phyloP scores from a whole-genome alignment of 1,140 invertebrate genomes.

The Drosophila sucinea region DNA sequence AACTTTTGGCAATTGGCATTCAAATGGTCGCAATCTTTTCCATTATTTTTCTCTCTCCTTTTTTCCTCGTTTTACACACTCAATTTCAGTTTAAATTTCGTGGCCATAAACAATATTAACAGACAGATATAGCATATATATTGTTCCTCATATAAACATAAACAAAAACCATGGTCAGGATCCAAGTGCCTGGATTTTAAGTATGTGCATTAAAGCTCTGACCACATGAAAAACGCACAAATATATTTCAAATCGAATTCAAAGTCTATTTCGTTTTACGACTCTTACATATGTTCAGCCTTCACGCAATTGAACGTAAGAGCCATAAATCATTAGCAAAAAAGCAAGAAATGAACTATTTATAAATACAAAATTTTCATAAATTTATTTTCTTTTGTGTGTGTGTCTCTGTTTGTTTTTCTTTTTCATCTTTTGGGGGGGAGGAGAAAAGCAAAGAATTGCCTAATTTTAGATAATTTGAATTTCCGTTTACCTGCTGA shows the following conservation, averaged over 20 bases:
- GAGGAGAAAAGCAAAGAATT: not conserved
- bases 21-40: not conserved
- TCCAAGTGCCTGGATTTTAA: not conserved
- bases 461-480: conserved; percentile 26
- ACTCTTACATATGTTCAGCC: conserved; percentile 7
- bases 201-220: not conserved
- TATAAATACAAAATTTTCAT: conserved; percentile 7
- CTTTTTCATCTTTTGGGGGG: not conserved
- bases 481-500: conserved; percentile 5
- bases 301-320: conserved; percentile 8
- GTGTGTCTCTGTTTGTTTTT: not conserved
- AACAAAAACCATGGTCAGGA: not conserved
- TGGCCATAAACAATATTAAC: not conserved
- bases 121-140: not conserved
- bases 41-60: not conserved
- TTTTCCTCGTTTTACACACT: not conserved
- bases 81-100: not conserved
- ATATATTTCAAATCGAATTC: not conserved
- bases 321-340: conserved; percentile 1
- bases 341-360: not conserved
- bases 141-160: not conserved
- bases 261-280: not conserved
- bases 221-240: not conserved
- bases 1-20: not conserved
- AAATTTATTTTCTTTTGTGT: not conserved